Evolutionary conservation across 2,888 invertebrate species (phyloP).

Genomic region (Reticulitermes lucifugus): DNA sequence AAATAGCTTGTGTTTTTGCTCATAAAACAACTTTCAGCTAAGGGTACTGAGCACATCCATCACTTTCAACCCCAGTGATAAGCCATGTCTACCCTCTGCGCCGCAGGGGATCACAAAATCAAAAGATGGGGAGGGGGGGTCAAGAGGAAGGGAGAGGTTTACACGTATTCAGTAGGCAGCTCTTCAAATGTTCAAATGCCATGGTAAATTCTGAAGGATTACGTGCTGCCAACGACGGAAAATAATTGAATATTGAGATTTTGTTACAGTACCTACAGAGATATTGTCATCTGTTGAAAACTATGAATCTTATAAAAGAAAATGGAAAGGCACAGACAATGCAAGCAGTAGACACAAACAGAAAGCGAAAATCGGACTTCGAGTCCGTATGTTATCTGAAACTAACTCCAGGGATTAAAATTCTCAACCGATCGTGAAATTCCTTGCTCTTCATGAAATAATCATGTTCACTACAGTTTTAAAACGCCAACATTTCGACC

Average conservation of each 20-base stretch:
- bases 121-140: not conserved
- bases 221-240: not conserved
- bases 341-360: no score
- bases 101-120: conserved; percentile 32
- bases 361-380: no score
- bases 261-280: not conserved
- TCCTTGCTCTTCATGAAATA: no score
- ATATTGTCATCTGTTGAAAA: no score
- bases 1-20: conserved; percentile 27
- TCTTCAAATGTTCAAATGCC: not conserved
- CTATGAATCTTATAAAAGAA: no score
- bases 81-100: conserved; percentile 10
- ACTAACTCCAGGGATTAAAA: no score
- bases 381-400: no score
- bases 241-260: not conserved
- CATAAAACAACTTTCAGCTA: not conserved
- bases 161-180: not conserved
- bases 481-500: no score
- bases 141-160: not conserved
- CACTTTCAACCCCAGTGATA: conserved; percentile 39
- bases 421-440: no score
- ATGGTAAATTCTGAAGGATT: not conserved
- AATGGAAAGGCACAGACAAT: no score
- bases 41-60: conserved; percentile 21
- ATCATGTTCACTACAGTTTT: no score